Evolutionary conservation across 1,140 invertebrate species (phyloP).

Genomic region (Apis laboriosa): DNA sequence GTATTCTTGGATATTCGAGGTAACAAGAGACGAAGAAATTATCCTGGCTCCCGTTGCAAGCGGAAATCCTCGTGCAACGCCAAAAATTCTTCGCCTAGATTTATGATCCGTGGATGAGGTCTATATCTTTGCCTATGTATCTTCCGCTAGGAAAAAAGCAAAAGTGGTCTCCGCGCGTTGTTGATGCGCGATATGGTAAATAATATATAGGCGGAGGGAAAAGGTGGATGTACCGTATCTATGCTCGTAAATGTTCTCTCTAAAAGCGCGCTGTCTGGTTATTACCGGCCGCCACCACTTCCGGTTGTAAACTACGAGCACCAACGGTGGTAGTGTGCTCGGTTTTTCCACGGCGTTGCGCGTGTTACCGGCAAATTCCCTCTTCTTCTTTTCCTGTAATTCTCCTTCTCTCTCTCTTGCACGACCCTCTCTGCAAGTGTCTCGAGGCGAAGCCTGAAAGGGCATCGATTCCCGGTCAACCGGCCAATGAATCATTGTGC

Average conservation of each 20-base stretch:
- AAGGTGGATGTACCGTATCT: neutral
- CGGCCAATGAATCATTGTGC: slow-evolving; percentile 17
- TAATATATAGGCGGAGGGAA: neutral
- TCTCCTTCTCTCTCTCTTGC: neutral
- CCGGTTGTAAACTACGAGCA: slow-evolving; percentile 46
- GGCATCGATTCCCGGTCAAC: slow-evolving; percentile 26
- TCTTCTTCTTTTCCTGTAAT: slow-evolving; percentile 24
- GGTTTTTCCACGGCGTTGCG: slow-evolving; percentile 37
- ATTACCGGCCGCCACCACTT: slow-evolving; percentile 51
- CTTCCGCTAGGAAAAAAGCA: neutral
- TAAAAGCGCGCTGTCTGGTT: slow-evolving; percentile 51
- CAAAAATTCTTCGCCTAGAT: neutral
- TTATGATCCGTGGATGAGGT: slow-evolving; percentile 1
- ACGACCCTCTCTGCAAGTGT: neutral
- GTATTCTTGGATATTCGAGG: no score
- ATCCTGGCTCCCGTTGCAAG: neutral
- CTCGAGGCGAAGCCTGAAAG: slow-evolving; percentile 3
- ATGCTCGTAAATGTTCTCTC: slow-evolving; percentile 39
- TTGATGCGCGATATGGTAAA: slow-evolving; percentile 30
- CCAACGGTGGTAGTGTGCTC: neutral
- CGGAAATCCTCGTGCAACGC: neutral
- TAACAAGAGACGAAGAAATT: neutral
- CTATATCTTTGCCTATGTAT: neutral
- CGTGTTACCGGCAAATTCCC: neutral
- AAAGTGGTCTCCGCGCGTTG: slow-evolving; percentile 5